Evolutionary conservation across 2,113 vertebrate genomes (phyloP), one percentile per base, ranked within the genome.

Genomic region (Herpetotheres cachinnans): DNA sequence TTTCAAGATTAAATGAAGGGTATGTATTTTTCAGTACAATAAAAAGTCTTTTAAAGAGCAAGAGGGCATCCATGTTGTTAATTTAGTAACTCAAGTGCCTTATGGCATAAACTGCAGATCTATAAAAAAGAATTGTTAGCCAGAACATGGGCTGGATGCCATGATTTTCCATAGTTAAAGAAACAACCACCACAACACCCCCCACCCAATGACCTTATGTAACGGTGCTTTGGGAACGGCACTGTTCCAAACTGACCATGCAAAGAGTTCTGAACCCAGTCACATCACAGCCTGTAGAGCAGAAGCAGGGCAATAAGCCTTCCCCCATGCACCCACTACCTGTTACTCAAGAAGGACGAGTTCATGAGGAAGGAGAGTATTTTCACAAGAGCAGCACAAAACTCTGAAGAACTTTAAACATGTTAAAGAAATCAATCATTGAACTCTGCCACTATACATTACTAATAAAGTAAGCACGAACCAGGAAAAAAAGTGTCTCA

Each of bases 1-100:
- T 82, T 94, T 95, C 93, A 94, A 96, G 82, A 93, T 91, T 95
- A 95, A 93, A 97, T 73, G 87, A 81, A 94, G 81, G 88, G 84
- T 85, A 93, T 61, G 59, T 40, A 46, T 56, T 80, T 91, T 89
- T 67, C 70, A 77, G 38, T 30, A 83, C 8, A 29, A 21, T 9
- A 50, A 47, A 29, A 81, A 73, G 49, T n/a, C 40, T 73, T 79
- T 38, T 55, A 44, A 89, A 84, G 56, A 84, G 74, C 49, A 80
- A 11, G 5, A 50, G 24, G 34, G 29, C 66, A 86, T 8, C 52
- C 0, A 1, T 40, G 16, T 29, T 77, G 65, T 50, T 86, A 54
- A 40, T 77, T 81, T 18, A 93, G 82, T 34, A 79, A 55, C 36
- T 89, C 52, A 42, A 67, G 69, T 0, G 0, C 86, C 65, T 72